Base-by-base conservation (phyloP, 2,888 invertebrate species). In the Drosophila maculinotata region DNA sequence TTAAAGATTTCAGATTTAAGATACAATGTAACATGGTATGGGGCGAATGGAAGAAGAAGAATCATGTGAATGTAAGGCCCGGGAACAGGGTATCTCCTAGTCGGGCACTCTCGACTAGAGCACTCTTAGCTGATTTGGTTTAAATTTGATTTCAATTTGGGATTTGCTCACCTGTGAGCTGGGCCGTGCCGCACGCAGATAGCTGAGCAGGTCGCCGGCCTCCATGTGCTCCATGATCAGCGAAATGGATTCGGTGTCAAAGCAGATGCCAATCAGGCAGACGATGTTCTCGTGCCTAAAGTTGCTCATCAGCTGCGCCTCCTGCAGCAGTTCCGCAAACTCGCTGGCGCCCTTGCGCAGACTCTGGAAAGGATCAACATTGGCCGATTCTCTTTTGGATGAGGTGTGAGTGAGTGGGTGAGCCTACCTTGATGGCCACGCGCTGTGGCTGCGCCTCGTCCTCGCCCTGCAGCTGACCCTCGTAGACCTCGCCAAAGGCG, bases 201-300 rank as follows among this genome's bases (percentile, higher is more conserved):
- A 99, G 60, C 96, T 97, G 28, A 99, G 93, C 58, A 99, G 92
- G 92, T 99, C 99, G 0, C 99, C 99, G 3, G 97, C 98, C 90
- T 98, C 97, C 99, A 99, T 99, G 14, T 99, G 93, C 90, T 99
- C 99, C 94, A 99, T 95, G 42, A 99, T 96, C 69, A 99, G 95
- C 81, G 97, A 97, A 85, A 97, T 96, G 6, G 98, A 96, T 89
- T 98, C 98, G 74, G 96, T 96, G 89, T 99, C 98, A 26, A 98
- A 93, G 88, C 98, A 99, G 4, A 99, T 97, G 0, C 99, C 99
- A 7, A 99, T 93, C 26, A 99, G 93, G 68, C 97, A 94, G 23
- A 99, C 93, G 54, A 99, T 99, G 89, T 99, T 98, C 65, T 98
- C 96, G 90, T 99, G 99, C 79, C 97, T 97, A 91, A 99, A 99